Percentiles rank a stretch among this genome's conserved stretches.
Evolutionary conservation across 2,888 invertebrate species (phyloP).

Genomic region (Drosophila macrospina): DNA sequence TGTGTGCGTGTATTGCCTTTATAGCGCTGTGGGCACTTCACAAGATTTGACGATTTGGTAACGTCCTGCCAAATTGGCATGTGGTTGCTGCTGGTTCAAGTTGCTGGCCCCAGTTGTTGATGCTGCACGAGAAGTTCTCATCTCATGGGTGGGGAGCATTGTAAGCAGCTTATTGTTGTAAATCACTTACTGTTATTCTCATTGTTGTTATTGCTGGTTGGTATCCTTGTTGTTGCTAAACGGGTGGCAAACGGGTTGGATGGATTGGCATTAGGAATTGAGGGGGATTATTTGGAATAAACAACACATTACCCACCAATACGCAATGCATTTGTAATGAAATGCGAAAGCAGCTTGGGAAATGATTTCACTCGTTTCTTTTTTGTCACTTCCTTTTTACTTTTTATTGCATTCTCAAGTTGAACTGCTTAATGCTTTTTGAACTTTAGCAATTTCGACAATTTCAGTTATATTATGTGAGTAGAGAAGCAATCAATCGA

Average conservation of each 20-base stretch:
- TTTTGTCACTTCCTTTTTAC: neutral
- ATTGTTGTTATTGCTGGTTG: neutral
- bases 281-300: neutral
- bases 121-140: neutral
- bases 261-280: conserved; percentile 1
- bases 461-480: neutral
- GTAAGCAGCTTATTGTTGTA: conserved; percentile 61
- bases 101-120: conserved; percentile 16
- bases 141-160: conserved; percentile 12
- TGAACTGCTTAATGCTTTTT: conserved; percentile 1
- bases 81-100: conserved; percentile 11
- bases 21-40: conserved; percentile 28
- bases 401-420: neutral
- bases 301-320: conserved; percentile 15
- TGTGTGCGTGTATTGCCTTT: conserved; percentile 15
- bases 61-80: conserved; percentile 32
- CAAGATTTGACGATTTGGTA: conserved; percentile 28
- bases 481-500: neutral
- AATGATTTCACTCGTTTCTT: conserved; percentile 1
- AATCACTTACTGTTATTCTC: conserved; percentile 30
- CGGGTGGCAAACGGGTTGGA: neutral
- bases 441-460: neutral
- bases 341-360: neutral
- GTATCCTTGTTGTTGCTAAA: conserved; percentile 1
- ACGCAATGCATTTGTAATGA: conserved; percentile 25